phyloP scores from a whole-genome alignment of 2,797 vertebrate species.

The Aulostomus chinensis region DNA sequence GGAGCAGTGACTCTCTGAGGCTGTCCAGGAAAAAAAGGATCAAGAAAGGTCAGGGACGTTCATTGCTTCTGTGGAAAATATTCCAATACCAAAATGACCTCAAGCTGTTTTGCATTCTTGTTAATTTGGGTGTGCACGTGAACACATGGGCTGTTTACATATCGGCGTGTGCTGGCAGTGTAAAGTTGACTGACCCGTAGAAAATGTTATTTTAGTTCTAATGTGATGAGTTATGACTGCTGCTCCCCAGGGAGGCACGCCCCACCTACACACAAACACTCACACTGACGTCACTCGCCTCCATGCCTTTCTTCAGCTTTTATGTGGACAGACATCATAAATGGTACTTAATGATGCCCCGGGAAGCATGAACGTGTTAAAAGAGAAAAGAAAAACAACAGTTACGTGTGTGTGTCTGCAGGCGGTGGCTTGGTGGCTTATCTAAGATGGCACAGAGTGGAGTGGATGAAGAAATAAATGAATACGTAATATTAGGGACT shows the following conservation, averaged over 20 bases:
- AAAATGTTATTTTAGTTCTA: conserved; percentile 60
- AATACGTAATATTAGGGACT: no score
- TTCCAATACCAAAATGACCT: no score
- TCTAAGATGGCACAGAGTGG: conserved; percentile 21
- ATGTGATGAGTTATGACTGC: conserved; percentile 72
- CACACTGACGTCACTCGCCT: conserved; percentile 40
- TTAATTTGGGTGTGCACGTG: not conserved
- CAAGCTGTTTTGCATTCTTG: no score
- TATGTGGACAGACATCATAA: conserved; percentile 46
- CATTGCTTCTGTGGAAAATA: no score
- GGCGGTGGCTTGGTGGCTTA: conserved; percentile 20
- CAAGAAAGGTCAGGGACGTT: no score
- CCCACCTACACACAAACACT: conserved; percentile 35
- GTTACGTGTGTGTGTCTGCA: conserved; percentile 36
- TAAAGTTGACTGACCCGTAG: conserved; percentile 49
- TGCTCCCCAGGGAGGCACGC: conserved; percentile 57
- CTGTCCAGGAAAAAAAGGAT: not conserved
- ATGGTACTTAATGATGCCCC: conserved; percentile 47
- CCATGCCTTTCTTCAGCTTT: conserved; percentile 36
- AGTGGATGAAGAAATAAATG: conserved; percentile 18
- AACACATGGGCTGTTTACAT: no score
- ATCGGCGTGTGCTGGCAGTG: not conserved
- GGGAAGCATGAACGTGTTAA: conserved; percentile 18
- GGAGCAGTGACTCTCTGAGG: not conserved
- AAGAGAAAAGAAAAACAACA: conserved; percentile 14